Percentiles rank a stretch among this genome's conserved stretches.
Conservation (phyloP, 1,140 invertebrate genomes). For the Zaprionus inermis region DNA sequence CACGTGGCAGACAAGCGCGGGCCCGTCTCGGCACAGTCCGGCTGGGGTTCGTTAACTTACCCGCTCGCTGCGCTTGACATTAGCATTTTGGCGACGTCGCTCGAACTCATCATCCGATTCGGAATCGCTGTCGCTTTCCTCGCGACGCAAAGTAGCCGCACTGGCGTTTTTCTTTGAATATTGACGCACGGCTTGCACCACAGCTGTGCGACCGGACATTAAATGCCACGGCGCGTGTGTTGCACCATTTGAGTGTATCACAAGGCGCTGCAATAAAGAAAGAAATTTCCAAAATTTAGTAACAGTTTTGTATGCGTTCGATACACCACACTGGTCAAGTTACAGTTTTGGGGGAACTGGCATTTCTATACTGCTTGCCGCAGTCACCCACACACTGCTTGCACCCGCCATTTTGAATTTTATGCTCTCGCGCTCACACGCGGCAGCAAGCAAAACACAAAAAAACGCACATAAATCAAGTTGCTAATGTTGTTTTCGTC, state of each 20-base stretch:
- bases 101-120: slow-evolving; percentile 86
- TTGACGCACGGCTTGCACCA: slow-evolving; percentile 54
- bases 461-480: slow-evolving; percentile 35
- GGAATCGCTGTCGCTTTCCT: slow-evolving; percentile 86
- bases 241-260: slow-evolving; percentile 26
- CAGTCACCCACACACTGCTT: slow-evolving; percentile 37
- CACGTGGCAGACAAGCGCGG: too few species aligned
- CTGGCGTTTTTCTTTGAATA: slow-evolving; percentile 71
- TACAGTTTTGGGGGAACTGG: slow-evolving; percentile 36
- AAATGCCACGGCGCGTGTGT: slow-evolving; percentile 25
- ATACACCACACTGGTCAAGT: neutral
- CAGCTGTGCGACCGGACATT: slow-evolving; percentile 15
- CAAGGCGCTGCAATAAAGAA: slow-evolving; percentile 50
- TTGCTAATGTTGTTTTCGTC: slow-evolving; percentile 23
- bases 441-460: too few species aligned
- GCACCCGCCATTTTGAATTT: slow-evolving; percentile 20
- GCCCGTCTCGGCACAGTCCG: neutral
- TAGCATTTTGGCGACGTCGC: slow-evolving; percentile 73
- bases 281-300: neutral
- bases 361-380: neutral
- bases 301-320: neutral
- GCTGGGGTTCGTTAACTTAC: slow-evolving; percentile 81
- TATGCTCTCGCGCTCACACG: slow-evolving; percentile 1
- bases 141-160: slow-evolving; percentile 57
- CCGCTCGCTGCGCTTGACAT: slow-evolving; percentile 84